These are phyloP conservation scores for Pinna nobilis DNA, from an alignment of 1,140 invertebrate species.

Conservation along the genomic window DNA sequence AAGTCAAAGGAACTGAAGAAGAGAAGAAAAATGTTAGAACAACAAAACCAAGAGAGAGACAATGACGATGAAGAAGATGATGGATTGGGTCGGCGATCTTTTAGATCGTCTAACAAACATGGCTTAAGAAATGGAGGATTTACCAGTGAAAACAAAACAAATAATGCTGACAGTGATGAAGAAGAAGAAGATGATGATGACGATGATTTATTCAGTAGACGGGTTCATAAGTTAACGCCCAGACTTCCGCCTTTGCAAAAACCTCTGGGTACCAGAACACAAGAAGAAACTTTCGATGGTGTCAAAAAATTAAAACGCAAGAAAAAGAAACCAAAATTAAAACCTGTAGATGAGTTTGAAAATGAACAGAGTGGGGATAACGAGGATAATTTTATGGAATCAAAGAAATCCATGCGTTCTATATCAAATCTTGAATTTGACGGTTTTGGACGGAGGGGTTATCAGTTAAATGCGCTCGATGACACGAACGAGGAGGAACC, in stretches of 20 bases:
- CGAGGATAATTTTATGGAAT: background rate
- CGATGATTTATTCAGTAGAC: constrained; percentile 8
- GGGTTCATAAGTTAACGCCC: constrained; percentile 20
- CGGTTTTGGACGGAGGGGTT: too few species aligned
- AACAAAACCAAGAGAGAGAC: constrained; percentile 20
- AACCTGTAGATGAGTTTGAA: constrained; percentile 31
- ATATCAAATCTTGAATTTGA: constrained; percentile 45
- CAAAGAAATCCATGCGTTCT: constrained; percentile 34
- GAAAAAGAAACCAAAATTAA: constrained; percentile 44
- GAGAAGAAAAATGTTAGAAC: constrained; percentile 37
- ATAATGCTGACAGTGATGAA: constrained; percentile 10
- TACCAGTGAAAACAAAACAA: background rate
- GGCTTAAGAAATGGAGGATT: too few species aligned
- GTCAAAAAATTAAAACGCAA: constrained; percentile 26
- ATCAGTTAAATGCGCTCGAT: too few species aligned
- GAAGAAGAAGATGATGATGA: constrained; percentile 23
- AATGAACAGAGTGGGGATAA: constrained; percentile 28
- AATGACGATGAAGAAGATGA: constrained; percentile 25
- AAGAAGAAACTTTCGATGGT: constrained; percentile 31
- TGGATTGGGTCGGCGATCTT: constrained; percentile 10
- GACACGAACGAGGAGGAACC: too few species aligned
- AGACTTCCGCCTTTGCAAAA: constrained; percentile 47
- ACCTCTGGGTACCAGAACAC: constrained; percentile 50
- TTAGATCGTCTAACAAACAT: constrained; percentile 11
- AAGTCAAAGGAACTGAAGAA: constrained; percentile 48